phyloP scores from a whole-genome alignment of 2,888 invertebrate genomes.

The Piscicola geometra region DNA sequence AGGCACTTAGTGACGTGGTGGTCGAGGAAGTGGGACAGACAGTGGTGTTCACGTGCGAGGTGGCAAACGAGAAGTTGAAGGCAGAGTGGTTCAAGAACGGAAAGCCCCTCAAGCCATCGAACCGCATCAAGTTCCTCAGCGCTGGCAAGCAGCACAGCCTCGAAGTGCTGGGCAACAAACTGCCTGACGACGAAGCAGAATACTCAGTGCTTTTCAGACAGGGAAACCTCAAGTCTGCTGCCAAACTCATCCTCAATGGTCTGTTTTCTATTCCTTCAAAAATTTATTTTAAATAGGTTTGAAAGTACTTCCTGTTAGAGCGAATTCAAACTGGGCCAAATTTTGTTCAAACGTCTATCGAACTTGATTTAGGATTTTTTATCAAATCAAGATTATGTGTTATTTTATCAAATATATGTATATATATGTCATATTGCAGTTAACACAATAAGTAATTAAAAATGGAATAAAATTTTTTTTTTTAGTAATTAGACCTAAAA shows the following conservation, averaged over 20 bases:
- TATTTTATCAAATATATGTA: no score
- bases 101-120: constrained; percentile 37
- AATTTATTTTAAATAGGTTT: no score
- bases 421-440: no score
- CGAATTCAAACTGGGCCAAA: no score
- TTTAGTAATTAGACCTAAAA: no score
- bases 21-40: constrained; percentile 47
- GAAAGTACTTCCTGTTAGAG: no score
- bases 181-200: constrained; percentile 59
- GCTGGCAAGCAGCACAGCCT: constrained; percentile 64
- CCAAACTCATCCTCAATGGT: constrained; percentile 51
- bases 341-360: no score
- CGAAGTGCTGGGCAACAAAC: constrained; percentile 73
- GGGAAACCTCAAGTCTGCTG: constrained; percentile 48
- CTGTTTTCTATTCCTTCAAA: no score
- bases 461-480: no score
- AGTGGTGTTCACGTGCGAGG: constrained; percentile 67
- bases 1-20: constrained; percentile 50
- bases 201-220: constrained; percentile 45
- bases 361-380: no score
- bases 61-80: constrained; percentile 72
- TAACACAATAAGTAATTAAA: no score
- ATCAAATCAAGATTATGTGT: no score
- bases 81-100: constrained; percentile 66
- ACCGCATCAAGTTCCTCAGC: constrained; percentile 40